Conservation (phyloP, 2,113 vertebrate species). For the Pseudorasbora parva region DNA sequence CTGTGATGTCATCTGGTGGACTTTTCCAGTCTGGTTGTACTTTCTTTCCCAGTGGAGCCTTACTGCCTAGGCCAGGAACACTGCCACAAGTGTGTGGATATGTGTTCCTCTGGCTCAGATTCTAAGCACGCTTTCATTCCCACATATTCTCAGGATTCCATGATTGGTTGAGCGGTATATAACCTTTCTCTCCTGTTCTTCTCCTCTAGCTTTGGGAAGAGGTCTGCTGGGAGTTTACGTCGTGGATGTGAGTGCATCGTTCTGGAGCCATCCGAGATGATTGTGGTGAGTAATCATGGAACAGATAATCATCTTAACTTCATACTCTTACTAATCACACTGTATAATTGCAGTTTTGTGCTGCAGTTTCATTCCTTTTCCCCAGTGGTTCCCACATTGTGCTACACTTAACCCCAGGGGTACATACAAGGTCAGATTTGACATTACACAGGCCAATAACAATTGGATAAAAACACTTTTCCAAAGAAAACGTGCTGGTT, state of each 20-base stretch:
- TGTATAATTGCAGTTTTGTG: slow-evolving; percentile 16
- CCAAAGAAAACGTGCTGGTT: not conserved
- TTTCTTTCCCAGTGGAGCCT: slow-evolving; percentile 47
- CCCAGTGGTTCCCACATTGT: not conserved
- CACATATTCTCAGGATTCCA: slow-evolving; percentile 11
- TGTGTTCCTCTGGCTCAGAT: not conserved
- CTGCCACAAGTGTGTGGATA: slow-evolving; percentile 18
- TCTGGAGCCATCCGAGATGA: slow-evolving; percentile 98
- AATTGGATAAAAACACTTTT: not conserved
- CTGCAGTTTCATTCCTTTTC: slow-evolving; percentile 14
- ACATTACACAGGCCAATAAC: not conserved
- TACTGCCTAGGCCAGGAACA: slow-evolving; percentile 11
- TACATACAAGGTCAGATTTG: slow-evolving; percentile 3
- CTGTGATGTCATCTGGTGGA: slow-evolving; percentile 17
- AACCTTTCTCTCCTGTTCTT: slow-evolving; percentile 12
- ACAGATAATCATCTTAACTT: not conserved
- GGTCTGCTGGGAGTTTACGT: slow-evolving; percentile 94
- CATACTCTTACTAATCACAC: slow-evolving; percentile 4
- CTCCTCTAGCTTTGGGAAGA: slow-evolving; percentile 89
- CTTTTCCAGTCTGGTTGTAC: slow-evolving; percentile 38
- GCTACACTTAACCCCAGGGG: not conserved
- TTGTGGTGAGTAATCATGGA: slow-evolving; percentile 86
- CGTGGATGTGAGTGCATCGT: slow-evolving; percentile 99
- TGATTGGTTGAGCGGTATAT: slow-evolving; percentile 1
- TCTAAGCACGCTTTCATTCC: slow-evolving; percentile 24